A percentile compares a stretch with the other conserved stretches of the same genome.
phyloP scores from a whole-genome alignment of 53 echinoderm and acorn worm species.

The Antedon mediterranea region DNA sequence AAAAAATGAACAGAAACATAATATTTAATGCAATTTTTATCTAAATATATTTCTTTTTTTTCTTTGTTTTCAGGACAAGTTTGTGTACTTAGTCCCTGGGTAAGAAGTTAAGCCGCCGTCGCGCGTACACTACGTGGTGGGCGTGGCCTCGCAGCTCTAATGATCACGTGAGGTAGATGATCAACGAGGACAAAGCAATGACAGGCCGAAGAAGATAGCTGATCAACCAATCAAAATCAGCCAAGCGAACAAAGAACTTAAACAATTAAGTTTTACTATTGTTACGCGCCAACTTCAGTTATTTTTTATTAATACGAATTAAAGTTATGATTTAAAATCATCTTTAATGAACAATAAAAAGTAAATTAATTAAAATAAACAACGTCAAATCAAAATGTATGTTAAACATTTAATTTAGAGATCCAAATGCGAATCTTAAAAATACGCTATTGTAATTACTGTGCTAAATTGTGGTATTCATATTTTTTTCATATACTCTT shows the following conservation, averaged over 20 bases:
- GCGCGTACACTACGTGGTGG: neutral
- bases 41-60: neutral
- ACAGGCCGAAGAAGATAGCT: neutral
- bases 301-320: too few species aligned
- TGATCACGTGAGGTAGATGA: neutral
- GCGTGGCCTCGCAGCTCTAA: neutral
- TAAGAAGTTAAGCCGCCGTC: neutral
- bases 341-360: neutral
- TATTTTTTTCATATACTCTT: too few species aligned
- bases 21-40: too few species aligned
- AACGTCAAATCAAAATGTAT: too few species aligned
- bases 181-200: neutral
- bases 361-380: too few species aligned
- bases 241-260: constrained; percentile 1
- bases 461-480: too few species aligned
- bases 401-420: too few species aligned
- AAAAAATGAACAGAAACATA: too few species aligned
- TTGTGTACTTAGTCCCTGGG: neutral
- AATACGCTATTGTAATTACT: too few species aligned
- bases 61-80: neutral
- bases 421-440: too few species aligned
- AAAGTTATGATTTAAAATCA: neutral
- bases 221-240: neutral
- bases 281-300: neutral
- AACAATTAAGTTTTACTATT: neutral